Evolutionary conservation across 2,797 vertebrate genomes (phyloP).

Genomic region (Chrysocyon brachyurus): DNA sequence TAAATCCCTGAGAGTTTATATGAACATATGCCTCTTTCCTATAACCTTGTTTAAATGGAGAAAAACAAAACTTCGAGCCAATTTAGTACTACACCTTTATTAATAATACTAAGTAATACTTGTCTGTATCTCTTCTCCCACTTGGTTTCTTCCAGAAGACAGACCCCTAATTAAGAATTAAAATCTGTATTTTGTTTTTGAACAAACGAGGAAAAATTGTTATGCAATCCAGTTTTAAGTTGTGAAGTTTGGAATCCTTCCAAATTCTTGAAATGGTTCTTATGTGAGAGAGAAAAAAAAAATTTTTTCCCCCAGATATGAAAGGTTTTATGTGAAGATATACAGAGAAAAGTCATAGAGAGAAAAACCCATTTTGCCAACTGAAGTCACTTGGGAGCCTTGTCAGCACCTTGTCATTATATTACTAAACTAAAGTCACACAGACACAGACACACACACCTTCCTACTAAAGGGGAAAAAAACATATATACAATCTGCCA

Average conservation of each 20-base stretch:
- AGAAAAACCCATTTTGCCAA: constrained; percentile 24
- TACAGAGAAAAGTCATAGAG: not conserved
- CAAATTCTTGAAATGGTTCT: constrained; percentile 49
- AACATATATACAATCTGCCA: not conserved
- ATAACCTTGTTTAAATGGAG: not conserved
- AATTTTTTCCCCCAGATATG: not conserved
- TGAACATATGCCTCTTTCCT: constrained; percentile 34
- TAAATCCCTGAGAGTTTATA: constrained; percentile 30
- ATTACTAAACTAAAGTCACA: constrained; percentile 6
- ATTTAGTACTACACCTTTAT: not conserved
- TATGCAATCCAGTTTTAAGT: constrained; percentile 42
- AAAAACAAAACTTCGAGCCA: constrained; percentile 22
- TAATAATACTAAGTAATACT: constrained; percentile 6
- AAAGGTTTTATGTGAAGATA: not conserved
- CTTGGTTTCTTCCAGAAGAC: not conserved
- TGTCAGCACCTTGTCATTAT: not conserved
- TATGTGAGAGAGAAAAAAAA: not conserved
- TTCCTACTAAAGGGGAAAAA: not conserved
- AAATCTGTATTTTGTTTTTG: constrained; percentile 31
- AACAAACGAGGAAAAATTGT: not conserved
- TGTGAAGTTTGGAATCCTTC: constrained; percentile 1
- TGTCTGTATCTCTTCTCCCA: not conserved
- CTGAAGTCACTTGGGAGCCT: not conserved
- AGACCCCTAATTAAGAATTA: constrained; percentile 17
- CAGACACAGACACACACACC: not conserved